Evolutionary conservation across 2,888 invertebrate genomes (phyloP), one percentile per base, ranked within the genome.

Genomic region (Catocala fraxini): DNA sequence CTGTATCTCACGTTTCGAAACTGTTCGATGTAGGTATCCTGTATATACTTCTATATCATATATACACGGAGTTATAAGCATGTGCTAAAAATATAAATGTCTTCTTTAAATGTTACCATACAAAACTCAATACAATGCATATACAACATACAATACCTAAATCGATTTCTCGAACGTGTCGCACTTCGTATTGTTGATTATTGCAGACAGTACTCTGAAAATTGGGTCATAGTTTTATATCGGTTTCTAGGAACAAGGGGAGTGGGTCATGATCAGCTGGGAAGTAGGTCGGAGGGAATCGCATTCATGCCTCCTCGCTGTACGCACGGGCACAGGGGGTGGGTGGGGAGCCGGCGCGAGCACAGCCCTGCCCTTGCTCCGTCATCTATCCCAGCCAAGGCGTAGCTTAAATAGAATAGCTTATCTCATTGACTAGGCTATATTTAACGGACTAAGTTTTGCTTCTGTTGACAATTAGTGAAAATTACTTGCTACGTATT

Each of bases 261-360:
- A 69, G 61, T 75, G 75, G 90, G 91, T 91, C 92, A 92, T 88
- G 91, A 88, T 88, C 91, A 88, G 75, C 70, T 63, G 62, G 75
- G 70, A 91, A 87, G 85, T 91, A 75, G 92, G 91, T 89, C 90
- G 86, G 81, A 78, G 76, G 83, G 88, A 84, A 83, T 85, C 80
- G 83, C 83, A 83, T 84, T 81, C 79, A 79, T 73, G 68, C 79
- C 83, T 82, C 75, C 72, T 72, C 52, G 34, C 33, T 13, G 39
- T 39, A 46, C 70, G 64, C 66, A 56, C 64, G 73, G 71, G 49
- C n/a, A 9, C 6, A 39, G 63, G 65, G 51, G 75, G 62, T 73
- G 68, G 63, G 66, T 63, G 68, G 71, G 69, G 58, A 42, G 60
- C 51, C 63, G 25, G 51, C 47, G 51, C 41, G 65, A 68, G 57